Base-by-base conservation (phyloP, 2,113 vertebrate species). In the Tapirus terrestris region DNA sequence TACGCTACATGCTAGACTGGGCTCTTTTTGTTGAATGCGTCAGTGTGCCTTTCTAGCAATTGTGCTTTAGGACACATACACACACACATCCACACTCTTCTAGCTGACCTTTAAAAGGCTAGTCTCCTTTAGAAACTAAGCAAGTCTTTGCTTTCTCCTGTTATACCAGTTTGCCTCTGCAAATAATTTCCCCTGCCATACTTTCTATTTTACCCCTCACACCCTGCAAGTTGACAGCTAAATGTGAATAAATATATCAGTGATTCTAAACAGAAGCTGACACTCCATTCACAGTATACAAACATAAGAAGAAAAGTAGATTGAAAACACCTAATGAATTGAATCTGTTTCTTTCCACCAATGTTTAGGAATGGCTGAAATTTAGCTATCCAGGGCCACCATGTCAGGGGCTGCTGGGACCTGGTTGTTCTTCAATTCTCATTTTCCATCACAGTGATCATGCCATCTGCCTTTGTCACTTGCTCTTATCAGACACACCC, bases 381-480 rank as follows among this genome's bases (percentile, higher is more conserved):
- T 97, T 68, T 77, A 96, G 79, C 48, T 31, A 21, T 23, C 56
- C 20, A 21, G 76, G 63, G 60, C 82, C 56, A 58, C 39, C 3
- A 0, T 80, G 43, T 88, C 76, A 56, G 95, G 77, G 75, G 75
- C 96, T 89, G 31, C 92, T 63, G 90, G 79, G 88, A 43, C 33
- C 72, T 72, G 45, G 45, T 58, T 43, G 58, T 91, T 51, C 60
- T 95, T 96, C 76, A 86, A 4, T 72, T 95, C 72, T 88, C 65
- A 89, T 79, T 97, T 93, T 73, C 84, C 60, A 61, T 76, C 36
- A 63, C 63, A 88, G 43, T 3, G 36, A 92, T 76, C 68, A 48
- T 75, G 18, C 60, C 75, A 91, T 95, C 89, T 94, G 84, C 53
- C 92, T 98, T 89, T 93, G 82, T 94, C 77, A 77, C 21, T 91